These are phyloP conservation scores for Chirona hameri DNA, from an alignment of 2,888 invertebrate species.

Conservation along the genomic window DNA sequence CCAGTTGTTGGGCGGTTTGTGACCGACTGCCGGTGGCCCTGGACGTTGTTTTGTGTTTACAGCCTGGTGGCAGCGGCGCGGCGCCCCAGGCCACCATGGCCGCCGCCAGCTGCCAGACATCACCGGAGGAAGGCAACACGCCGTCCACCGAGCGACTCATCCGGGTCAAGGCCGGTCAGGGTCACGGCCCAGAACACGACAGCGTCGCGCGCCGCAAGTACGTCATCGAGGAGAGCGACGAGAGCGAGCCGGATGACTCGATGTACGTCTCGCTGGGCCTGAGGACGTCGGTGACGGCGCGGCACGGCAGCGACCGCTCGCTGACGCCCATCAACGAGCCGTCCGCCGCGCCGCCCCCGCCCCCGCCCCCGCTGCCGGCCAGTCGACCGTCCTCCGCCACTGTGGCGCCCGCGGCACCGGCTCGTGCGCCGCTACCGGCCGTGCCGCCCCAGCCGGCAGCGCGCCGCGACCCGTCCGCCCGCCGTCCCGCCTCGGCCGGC, in stretches of 20 bases:
- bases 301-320: conserved; percentile 6
- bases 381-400: neutral
- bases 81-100: neutral
- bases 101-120: conserved; percentile 14
- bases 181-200: neutral
- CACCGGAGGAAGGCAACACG: conserved; percentile 1
- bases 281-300: neutral
- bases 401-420: neutral
- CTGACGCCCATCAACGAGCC: conserved; percentile 13
- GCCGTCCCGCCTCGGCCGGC: neutral
- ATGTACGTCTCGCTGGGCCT: conserved; percentile 9
- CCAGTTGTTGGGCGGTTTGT: too few species aligned
- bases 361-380: neutral
- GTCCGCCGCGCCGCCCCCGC: neutral
- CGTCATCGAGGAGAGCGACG: neutral
- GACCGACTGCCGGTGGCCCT: too few species aligned
- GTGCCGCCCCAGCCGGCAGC: neutral
- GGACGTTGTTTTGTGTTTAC: neutral
- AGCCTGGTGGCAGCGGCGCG: neutral
- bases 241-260: conserved; percentile 13
- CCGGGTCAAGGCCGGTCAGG: neutral
- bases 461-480: neutral
- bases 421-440: neutral
- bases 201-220: neutral
- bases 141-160: conserved; percentile 3